These are phyloP conservation scores for Anguilla marmorata DNA, from an alignment of 2,797 vertebrate genomes.

Conservation along the genomic window DNA sequence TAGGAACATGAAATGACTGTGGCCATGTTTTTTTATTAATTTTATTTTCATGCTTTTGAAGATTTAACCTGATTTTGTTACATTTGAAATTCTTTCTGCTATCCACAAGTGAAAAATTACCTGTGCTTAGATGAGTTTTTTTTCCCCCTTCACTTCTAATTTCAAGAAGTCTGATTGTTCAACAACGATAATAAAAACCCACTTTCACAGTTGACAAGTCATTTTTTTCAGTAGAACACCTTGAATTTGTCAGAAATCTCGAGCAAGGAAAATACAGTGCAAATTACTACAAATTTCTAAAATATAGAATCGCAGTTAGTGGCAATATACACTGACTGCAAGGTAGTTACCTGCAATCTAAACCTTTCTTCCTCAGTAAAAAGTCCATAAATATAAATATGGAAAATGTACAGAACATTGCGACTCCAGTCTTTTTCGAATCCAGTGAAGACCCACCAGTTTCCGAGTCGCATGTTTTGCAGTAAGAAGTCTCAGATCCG, in stretches of 20 bases:
- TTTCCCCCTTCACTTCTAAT: conserved; percentile 47
- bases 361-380: conserved; percentile 92
- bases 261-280: conserved; percentile 99
- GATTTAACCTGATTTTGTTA: not conserved
- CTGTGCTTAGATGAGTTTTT: conserved; percentile 99
- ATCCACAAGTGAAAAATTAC: conserved; percentile 83
- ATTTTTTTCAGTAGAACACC: conserved; percentile 99
- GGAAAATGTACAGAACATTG: conserved; percentile 99
- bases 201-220: conserved; percentile 99
- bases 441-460: conserved; percentile 94
- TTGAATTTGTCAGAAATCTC: conserved; percentile 98
- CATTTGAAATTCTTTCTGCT: not conserved
- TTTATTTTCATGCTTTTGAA: not conserved
- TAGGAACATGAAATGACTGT: conserved; percentile 36
- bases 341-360: conserved; percentile 93
- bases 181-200: conserved; percentile 98
- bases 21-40: not conserved
- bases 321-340: conserved; percentile 86
- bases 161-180: conserved; percentile 96
- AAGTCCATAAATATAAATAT: conserved; percentile 99
- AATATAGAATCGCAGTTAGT: conserved; percentile 98
- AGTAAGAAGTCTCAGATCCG: conserved; percentile 70
- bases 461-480: conserved; percentile 74
- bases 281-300: conserved; percentile 99
- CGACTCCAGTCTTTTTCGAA: conserved; percentile 90